Base-by-base conservation (phyloP, 2,797 vertebrate genomes). In the Macropus fuliginosus region DNA sequence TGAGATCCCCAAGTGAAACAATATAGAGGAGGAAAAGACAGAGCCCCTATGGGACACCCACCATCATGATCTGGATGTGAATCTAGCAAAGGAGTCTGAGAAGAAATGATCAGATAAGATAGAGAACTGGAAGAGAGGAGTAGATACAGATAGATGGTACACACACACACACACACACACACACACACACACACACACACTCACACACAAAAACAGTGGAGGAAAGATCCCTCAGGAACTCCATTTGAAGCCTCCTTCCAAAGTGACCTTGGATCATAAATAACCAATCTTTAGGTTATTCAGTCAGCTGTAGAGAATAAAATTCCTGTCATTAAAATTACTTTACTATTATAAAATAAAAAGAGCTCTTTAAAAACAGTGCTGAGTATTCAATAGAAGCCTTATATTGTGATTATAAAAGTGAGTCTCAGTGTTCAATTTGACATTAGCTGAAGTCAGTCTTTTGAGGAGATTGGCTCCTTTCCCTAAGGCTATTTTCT, bases 291-390 rank as follows among this genome's bases (percentile, higher is more conserved):
- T 31, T 24, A 29, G n/a, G 2, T 74, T n/a, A 40, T 24, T 81
- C n/a, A 46, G n/a, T 8, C 40, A 81, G 2, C 46, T 46, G 62
- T 2, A 46, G 74, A 81, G 40, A 81, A 46, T 24, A 46, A 81
- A 81, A 81, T 74, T 27, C 24, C 74, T 40, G 9, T 40, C n/a
- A 74, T 8, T 29, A 66, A 66, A 66, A 66, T n/a, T 21, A 40
- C n/a, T 66, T 66, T 18, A n/a, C 34, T 2, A n/a, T 74, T 6
- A 74, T n/a, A 27, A 27, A 27, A 21, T 81, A 81, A 46, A 40
- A 81, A 27, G 74, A 81, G 21, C 40, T 11, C 8, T 46, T 46
- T 46, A 96, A 98, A 97, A 16, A 34, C 56, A 81, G 46, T 93
- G 57, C 87, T 90, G 95, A 94, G 95, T 46, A 93, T 13, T 93